Evolutionary conservation across 2,888 invertebrate species (phyloP), one percentile per base, ranked within the genome.

Genomic region (Caenorhabditis zanzibari): DNA sequence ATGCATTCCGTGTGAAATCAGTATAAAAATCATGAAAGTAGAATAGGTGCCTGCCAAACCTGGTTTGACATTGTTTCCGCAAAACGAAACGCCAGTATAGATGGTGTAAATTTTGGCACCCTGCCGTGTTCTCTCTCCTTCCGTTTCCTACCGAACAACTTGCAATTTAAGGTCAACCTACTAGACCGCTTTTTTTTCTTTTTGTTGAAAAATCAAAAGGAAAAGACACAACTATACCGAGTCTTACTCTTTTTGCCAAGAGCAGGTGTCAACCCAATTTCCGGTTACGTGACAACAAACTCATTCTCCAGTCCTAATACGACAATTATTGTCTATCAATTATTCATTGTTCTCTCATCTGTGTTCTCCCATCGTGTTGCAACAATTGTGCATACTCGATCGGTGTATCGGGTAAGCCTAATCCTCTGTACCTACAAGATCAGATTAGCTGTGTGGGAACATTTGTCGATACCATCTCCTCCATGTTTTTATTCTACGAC

Each of bases 81-180:
- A 58, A 47, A 19, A 52, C 35, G n/a, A 35, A 52, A 49, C 19
- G 19, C 19, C n/a, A 12, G 49, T 32, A 35, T 5, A 59, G 69
- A 69, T 38, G 59, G 77, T 77, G 77, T 77, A 69, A 77, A 77
- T 77, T 54, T 54, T 72, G 79, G 79, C 79, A 79, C 79, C 79
- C 79, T 79, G 79, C 79, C 79, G 79, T 79, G 79, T 79, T 79
- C 77, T 69, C 22, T 22, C 52, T 7, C 44, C 71, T 64, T 69
- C n/a, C n/a, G 77, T 77, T 77, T 44, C 56, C 56, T 63, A 22
- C 69, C 28, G 63, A 71, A 69, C 77, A 63, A 77, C 77, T 71
- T 71, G 47, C 61, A 69, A 61, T 59, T 76, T 69, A 63, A 77
- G 77, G 59, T 69, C 69, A 38, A 9, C 54, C 68, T 22, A 66